phyloP scores from a whole-genome alignment of 2,113 vertebrate species.

The Agelaius phoeniceus region DNA sequence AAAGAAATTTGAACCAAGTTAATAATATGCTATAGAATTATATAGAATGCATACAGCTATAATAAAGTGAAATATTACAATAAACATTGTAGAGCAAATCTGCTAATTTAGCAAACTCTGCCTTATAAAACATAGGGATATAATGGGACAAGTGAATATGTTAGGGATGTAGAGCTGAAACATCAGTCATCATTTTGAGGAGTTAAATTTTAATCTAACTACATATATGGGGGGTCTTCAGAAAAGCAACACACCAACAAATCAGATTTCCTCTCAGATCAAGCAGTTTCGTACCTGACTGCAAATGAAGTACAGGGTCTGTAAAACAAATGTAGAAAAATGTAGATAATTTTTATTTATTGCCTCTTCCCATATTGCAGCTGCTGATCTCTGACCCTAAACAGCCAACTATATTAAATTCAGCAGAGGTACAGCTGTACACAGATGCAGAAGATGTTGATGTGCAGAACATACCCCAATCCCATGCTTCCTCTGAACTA shows the following conservation, averaged over 20 bases:
- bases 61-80: constrained; percentile 62
- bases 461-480: not conserved
- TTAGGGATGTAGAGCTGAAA: constrained; percentile 34
- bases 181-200: constrained; percentile 1
- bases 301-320: constrained; percentile 14
- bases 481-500: constrained; percentile 43
- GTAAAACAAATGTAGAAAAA: constrained; percentile 10
- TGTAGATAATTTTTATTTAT: constrained; percentile 10
- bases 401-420: constrained; percentile 9
- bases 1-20: constrained; percentile 54
- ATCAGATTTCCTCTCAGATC: not conserved
- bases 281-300: constrained; percentile 18
- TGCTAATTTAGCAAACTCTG: constrained; percentile 55
- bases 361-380: constrained; percentile 67
- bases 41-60: constrained; percentile 55
- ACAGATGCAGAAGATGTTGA: constrained; percentile 3
- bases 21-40: constrained; percentile 65
- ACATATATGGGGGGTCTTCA: not conserved
- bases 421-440: not conserved
- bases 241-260: constrained; percentile 12
- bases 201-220: constrained; percentile 49
- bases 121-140: constrained; percentile 46
- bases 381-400: constrained; percentile 61
- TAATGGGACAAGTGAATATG: constrained; percentile 32
- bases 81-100: constrained; percentile 57